Percentiles rank a stretch among this genome's conserved stretches.
Evolutionary conservation across 1,140 invertebrate genomes (phyloP).

Genomic region (Drosophila watanabei): DNA sequence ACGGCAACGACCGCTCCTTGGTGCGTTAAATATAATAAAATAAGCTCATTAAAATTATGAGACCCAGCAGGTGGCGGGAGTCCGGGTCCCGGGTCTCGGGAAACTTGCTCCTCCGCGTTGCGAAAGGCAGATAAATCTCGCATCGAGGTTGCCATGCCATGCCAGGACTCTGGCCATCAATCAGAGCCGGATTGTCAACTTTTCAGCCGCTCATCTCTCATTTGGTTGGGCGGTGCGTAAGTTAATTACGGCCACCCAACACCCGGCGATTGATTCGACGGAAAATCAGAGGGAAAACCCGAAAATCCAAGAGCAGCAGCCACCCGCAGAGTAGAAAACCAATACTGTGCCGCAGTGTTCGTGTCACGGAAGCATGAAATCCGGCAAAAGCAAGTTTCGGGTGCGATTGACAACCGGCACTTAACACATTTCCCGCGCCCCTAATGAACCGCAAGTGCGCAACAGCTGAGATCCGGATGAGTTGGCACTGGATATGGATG

Average conservation of each 20-base stretch:
- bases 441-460: conserved; percentile 77
- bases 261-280: conserved; percentile 65
- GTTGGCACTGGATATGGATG: conserved; percentile 16
- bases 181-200: conserved; percentile 73
- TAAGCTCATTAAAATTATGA: conserved; percentile 83
- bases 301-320: not conserved
- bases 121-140: conserved; percentile 14
- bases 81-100: not conserved
- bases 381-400: conserved; percentile 45
- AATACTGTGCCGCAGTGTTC: conserved; percentile 16
- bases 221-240: conserved; percentile 35
- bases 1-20: conserved; percentile 26
- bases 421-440: conserved; percentile 66
- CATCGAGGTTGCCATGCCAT: conserved; percentile 34
- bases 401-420: conserved; percentile 78
- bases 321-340: conserved; percentile 9
- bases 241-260: conserved; percentile 68
- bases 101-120: conserved; percentile 26
- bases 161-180: conserved; percentile 57
- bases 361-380: conserved; percentile 59
- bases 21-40: conserved; percentile 80
- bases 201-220: conserved; percentile 32
- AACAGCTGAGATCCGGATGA: conserved; percentile 67
- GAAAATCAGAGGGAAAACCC: not conserved
- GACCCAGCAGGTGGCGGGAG: conserved; percentile 46